Evolutionary conservation across 2,113 vertebrate species (phyloP), one percentile per base, ranked within the genome.

Genomic region (Varanus komodoensis): DNA sequence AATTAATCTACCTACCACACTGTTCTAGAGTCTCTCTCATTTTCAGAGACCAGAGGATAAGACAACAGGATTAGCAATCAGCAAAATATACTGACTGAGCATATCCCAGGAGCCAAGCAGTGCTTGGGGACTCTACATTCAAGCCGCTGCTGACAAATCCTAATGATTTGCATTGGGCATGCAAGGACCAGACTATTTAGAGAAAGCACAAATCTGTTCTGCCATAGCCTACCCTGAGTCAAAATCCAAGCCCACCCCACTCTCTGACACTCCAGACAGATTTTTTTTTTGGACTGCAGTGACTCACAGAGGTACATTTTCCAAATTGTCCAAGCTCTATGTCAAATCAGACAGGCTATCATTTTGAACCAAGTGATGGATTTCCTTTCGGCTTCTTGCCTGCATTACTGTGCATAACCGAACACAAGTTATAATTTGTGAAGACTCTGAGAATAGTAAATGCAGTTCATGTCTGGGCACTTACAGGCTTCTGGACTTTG

Each of bases 391-490:
- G 93, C 86, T 94, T 96, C 91, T 91, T 85, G 92, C 93, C 91
- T 92, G 94, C 96, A 96, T 94, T 95, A 94, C 93, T 69, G 21
- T 89, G 77, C 89, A 89, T 89, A 95, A 94, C 88, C 0, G 11
- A 93, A 92, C 78, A 75, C 83, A 96, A 96, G 94, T 94, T 97
- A 95, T 96, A 97, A 97, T 96, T 97, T 95, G 94, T 95, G 94
- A 93, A 92, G 93, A 96, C 89, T 95, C 94, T 96, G 89, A 29
- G 95, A 95, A 96, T 93, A 94, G 96, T 96, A 98, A 98, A 97
- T 97, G 96, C 96, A 97, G 96, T 95, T 97, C 97, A 95, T 96
- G 96, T 95, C 95, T 96, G 95, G 96, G 93, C 96, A 96, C 94
- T 94, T 94, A 84, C 95, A 96, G 95, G 92, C 95, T 91, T 94